phyloP scores from a whole-genome alignment of 2,888 invertebrate species.

The Amiota minor region DNA sequence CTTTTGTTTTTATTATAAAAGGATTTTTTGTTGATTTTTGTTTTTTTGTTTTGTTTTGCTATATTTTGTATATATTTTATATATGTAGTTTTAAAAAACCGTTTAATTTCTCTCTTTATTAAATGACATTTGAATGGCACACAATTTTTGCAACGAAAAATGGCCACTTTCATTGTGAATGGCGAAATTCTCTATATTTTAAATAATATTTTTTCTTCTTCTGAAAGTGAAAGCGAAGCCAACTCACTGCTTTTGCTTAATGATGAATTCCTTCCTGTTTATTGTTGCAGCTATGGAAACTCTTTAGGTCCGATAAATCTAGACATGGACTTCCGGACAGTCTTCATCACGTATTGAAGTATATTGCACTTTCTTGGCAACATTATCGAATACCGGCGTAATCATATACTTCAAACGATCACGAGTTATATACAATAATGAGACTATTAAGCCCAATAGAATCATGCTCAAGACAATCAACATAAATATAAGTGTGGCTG shows the following conservation, averaged over 20 bases:
- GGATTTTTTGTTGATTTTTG: background rate
- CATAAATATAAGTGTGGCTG: conserved; percentile 73
- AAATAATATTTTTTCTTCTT: background rate
- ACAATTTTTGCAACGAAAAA: conserved; percentile 4
- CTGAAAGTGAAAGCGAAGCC: background rate
- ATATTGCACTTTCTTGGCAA: conserved; percentile 82
- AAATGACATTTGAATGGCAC: conserved; percentile 23
- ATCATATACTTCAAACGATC: conserved; percentile 77
- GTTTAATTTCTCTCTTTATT: background rate
- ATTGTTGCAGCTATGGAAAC: conserved; percentile 32
- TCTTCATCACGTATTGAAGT: conserved; percentile 80
- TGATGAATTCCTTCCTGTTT: conserved; percentile 36
- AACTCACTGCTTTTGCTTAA: background rate
- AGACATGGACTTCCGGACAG: conserved; percentile 74
- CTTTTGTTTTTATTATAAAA: background rate
- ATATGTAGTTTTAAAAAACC: conserved; percentile 18
- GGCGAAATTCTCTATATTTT: conserved; percentile 44
- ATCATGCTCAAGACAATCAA: conserved; percentile 76
- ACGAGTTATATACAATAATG: conserved; percentile 78
- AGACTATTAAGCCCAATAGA: conserved; percentile 75
- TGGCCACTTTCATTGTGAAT: conserved; percentile 49
- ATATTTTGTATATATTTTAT: no score
- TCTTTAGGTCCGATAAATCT: conserved; percentile 37
- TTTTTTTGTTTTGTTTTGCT: background rate
- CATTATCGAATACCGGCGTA: conserved; percentile 78